phyloP scores from a whole-genome alignment of 1,140 invertebrate species.

The Ctenoplectra terminalis region DNA sequence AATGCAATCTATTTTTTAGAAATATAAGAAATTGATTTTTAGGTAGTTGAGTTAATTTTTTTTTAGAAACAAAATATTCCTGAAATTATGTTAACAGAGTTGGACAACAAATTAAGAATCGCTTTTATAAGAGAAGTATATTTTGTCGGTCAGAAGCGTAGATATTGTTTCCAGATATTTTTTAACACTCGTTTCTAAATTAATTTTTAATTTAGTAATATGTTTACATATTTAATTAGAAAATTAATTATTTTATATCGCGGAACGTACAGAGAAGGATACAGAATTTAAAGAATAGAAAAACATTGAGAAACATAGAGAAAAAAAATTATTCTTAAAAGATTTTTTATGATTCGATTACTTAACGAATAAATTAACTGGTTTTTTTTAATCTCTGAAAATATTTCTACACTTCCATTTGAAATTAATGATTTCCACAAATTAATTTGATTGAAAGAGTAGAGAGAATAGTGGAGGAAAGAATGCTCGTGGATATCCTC shows the following conservation, averaged over 20 bases:
- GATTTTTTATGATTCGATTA: too few relatives aligned
- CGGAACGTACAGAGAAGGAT: too few relatives aligned
- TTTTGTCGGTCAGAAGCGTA: neutral
- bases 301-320: too few relatives aligned
- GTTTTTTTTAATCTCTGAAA: neutral
- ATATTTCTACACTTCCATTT: neutral
- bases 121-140: neutral
- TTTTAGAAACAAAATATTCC: neutral
- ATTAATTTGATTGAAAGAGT: neutral
- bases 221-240: too few relatives aligned
- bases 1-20: neutral
- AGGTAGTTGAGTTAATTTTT: neutral
- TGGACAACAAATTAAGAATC: neutral
- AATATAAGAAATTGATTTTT: neutral
- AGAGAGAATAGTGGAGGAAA: conserved; percentile 14
- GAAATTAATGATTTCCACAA: neutral
- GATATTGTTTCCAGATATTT: neutral
- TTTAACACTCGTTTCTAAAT: neutral
- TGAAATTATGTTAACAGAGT: too few relatives aligned
- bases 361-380: neutral
- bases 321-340: too few relatives aligned
- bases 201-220: neutral
- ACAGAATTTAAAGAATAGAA: too few relatives aligned
- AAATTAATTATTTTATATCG: too few relatives aligned
- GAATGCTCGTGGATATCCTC: conserved; percentile 17